These are phyloP conservation scores for Astreopora myriophthalma DNA, from an alignment of 64 coral and sea anemone species.

Conservation along the genomic window DNA sequence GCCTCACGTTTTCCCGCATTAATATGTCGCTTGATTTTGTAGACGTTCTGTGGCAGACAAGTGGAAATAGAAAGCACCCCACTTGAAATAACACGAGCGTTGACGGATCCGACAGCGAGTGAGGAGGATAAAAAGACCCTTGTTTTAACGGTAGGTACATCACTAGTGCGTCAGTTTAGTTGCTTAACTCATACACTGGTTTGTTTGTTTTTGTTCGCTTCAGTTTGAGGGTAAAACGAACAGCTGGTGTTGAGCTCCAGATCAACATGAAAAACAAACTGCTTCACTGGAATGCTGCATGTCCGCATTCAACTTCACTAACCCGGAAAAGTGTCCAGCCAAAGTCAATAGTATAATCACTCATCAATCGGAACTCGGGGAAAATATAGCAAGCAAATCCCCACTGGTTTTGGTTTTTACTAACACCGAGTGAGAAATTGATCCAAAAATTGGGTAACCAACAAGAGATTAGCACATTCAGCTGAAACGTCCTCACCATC, in stretches of 20 bases:
- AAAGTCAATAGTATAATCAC: no score
- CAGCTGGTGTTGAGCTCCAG: neutral
- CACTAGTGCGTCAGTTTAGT: no score
- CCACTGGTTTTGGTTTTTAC: no score
- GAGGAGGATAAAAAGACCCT: conserved; percentile 60
- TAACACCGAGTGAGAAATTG: no score
- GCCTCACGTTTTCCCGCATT: neutral
- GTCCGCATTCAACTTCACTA: no score
- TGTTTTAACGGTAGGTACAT: conserved; percentile 60
- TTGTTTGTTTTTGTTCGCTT: neutral
- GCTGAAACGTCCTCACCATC: no score
- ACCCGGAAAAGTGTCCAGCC: no score
- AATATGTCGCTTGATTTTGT: neutral
- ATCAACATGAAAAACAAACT: neutral
- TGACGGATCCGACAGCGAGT: neutral
- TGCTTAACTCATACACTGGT: neutral
- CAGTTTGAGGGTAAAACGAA: neutral
- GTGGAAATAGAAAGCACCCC: conserved; percentile 86
- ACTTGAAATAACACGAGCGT: conserved; percentile 68
- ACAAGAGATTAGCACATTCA: no score
- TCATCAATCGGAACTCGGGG: no score
- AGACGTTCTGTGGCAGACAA: conserved; percentile 83
- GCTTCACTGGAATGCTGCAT: no score
- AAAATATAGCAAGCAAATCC: no score
- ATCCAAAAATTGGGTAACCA: neutral